Base-by-base conservation (phyloP, 2,113 vertebrate genomes). In the Galbula dea region DNA sequence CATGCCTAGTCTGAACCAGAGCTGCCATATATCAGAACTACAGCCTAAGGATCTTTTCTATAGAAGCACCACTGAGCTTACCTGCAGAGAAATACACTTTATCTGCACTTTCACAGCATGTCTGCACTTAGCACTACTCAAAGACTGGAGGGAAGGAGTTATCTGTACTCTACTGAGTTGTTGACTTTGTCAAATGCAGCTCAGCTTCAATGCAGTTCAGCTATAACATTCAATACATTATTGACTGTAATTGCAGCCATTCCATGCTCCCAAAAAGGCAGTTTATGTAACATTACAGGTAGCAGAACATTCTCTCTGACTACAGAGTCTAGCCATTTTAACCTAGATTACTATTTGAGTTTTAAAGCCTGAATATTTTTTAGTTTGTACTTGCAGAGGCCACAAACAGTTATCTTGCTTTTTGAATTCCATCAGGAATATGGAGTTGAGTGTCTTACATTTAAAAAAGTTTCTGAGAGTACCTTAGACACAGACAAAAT, bases 51-150 rank as follows among this genome's bases (percentile, higher is more conserved):
- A 46, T 61, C 68, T 83, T 87, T 93, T 81, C 59, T 78, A 77
- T 19, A 87, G 85, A 78, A 96, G 19, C 45, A 95, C 92, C 89
- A 90, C 94, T 85, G 96, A 88, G 92, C 75, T 71, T 89, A 93
- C 97, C 95, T 86, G 93, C 95, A 93, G 97, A 95, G 97, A 96
- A 95, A 92, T 80, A 85, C 89, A 95, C 72, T 97, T 94, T 84
- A 95, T 63, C 86, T 93, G 74, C 88, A 87, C 88, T 93, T 91
- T 96, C 95, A 74, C 96, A 97, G 96, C 77, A 23, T 27, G 96
- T 77, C 75, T 86, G 85, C 88, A 92, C 95, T 97, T 97, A 96
- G 85, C 58, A 95, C 92, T 88, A 96, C 90, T 94, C 95, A 97
- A 93, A 97, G 72, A 86, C 1, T 90, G 75, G 72, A 86, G 71